These are phyloP conservation scores for Drosophila simulans DNA, from an alignment of 1,140 invertebrate species.

Conservation along the genomic window DNA sequence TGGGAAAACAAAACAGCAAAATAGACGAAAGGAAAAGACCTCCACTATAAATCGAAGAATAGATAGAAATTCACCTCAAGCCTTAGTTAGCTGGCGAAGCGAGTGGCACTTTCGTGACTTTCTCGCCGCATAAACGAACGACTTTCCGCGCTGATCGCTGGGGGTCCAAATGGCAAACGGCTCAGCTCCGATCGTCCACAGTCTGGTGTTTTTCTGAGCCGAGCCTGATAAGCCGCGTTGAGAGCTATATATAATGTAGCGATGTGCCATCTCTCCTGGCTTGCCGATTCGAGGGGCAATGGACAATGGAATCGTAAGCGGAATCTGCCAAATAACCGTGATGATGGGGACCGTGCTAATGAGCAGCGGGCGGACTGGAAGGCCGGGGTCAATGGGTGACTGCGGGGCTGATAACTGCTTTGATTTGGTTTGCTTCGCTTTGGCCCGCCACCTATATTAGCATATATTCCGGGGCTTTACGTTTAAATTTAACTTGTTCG, in stretches of 20 bases:
- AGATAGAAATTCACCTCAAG: too few species aligned
- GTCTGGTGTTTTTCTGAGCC: constrained; percentile 16
- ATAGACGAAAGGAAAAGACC: not conserved
- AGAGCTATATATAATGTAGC: too few species aligned
- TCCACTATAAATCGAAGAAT: too few species aligned
- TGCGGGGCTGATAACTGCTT: constrained; percentile 59
- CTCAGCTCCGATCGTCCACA: not conserved
- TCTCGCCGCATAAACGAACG: constrained; percentile 9
- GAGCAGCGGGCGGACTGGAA: constrained; percentile 11
- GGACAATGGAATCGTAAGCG: constrained; percentile 37
- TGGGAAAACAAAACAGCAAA: constrained; percentile 2
- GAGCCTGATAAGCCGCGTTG: constrained; percentile 21
- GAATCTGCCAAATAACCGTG: constrained; percentile 28
- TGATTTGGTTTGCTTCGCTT: constrained; percentile 45
- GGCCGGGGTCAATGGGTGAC: constrained; percentile 47
- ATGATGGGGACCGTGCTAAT: not conserved
- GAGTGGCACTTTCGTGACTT: not conserved
- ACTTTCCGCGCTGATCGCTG: constrained; percentile 18
- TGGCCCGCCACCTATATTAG: not conserved
- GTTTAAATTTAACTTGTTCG: not conserved
- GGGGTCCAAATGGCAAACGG: constrained; percentile 33
- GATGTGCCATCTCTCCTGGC: too few species aligned
- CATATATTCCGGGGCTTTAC: too few species aligned
- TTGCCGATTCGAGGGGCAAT: too few species aligned
- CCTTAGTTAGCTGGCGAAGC: too few species aligned